Percentiles rank a stretch among this genome's conserved stretches.
Evolutionary conservation across 2,888 invertebrate species (phyloP).

Genomic region (Branchellion lobata): DNA sequence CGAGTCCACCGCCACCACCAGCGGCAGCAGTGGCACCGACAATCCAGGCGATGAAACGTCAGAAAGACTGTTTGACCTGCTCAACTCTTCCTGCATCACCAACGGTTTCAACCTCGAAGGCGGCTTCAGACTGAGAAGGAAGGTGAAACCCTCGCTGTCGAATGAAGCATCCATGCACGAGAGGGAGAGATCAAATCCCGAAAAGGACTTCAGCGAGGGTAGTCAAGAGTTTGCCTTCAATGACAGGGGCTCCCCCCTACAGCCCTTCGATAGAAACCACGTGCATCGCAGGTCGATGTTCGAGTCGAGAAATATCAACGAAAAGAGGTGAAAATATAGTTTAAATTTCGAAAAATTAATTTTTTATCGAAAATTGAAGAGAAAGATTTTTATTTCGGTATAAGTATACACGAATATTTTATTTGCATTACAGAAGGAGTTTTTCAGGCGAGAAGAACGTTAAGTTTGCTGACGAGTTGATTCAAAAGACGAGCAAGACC

Average conservation of each 20-base stretch:
- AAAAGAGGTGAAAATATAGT: background rate
- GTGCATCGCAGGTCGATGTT: conserved; percentile 2
- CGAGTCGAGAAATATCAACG: background rate
- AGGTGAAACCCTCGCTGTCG: background rate
- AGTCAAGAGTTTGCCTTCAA: no score
- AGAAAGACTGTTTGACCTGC: background rate
- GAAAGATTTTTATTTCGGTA: background rate
- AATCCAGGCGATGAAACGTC: no score
- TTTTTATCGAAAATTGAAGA: background rate
- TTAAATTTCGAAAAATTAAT: background rate
- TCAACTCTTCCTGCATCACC: background rate
- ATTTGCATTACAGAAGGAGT: background rate
- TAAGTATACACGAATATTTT: background rate
- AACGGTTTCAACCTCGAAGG: background rate
- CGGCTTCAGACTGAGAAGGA: background rate
- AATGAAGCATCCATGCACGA: background rate
- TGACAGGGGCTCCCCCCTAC: background rate
- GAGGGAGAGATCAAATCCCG: background rate
- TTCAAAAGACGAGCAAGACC: background rate
- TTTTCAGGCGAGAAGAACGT: background rate
- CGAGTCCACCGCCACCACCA: background rate
- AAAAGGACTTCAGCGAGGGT: no score
- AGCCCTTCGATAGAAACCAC: background rate
- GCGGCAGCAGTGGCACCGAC: background rate
- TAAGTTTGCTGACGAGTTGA: background rate